Evolutionary conservation across 2,113 vertebrate species (phyloP).

Genomic region (Scalopus aquaticus): DNA sequence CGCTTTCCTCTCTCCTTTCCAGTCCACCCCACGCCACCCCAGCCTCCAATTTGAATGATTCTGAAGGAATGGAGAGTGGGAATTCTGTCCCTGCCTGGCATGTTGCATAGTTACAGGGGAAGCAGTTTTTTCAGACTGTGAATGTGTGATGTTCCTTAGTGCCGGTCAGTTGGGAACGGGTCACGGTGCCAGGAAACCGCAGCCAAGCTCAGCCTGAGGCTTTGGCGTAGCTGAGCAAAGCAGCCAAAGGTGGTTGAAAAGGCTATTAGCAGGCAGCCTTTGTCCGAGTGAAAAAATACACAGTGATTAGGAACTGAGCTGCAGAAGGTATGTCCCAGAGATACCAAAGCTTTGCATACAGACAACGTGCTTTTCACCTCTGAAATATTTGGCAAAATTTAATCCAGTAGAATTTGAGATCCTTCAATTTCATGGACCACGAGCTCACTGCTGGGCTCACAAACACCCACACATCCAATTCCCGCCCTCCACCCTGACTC

Average conservation of each 20-base stretch:
- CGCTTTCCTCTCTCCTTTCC: neutral
- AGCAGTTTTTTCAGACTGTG: neutral
- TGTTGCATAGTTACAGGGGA: neutral
- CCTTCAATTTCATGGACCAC: slow-evolving; percentile 50
- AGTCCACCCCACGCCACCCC: neutral
- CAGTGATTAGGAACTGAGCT: slow-evolving; percentile 66
- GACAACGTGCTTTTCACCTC: slow-evolving; percentile 64
- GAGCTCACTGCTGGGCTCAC: neutral
- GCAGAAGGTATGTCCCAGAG: slow-evolving; percentile 65
- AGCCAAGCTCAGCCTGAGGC: slow-evolving; percentile 58
- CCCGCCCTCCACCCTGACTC: slow-evolving; percentile 52
- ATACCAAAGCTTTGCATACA: slow-evolving; percentile 60
- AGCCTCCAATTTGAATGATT: neutral
- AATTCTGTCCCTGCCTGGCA: neutral
- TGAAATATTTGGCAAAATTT: slow-evolving; percentile 14
- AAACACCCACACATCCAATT: slow-evolving; percentile 23
- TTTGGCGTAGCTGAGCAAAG: slow-evolving; percentile 61
- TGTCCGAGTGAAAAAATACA: slow-evolving; percentile 76
- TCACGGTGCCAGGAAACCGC: slow-evolving; percentile 35
- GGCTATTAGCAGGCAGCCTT: slow-evolving; percentile 73
- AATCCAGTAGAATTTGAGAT: slow-evolving; percentile 41
- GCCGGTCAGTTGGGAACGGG: slow-evolving; percentile 54
- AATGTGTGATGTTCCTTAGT: slow-evolving; percentile 17
- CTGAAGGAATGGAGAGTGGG: neutral
- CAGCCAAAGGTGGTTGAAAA: slow-evolving; percentile 65